A percentile compares a stretch with the other conserved stretches of the same genome.
Evolutionary conservation across 2,797 vertebrate species (phyloP).

Genomic region (Balearica regulorum): DNA sequence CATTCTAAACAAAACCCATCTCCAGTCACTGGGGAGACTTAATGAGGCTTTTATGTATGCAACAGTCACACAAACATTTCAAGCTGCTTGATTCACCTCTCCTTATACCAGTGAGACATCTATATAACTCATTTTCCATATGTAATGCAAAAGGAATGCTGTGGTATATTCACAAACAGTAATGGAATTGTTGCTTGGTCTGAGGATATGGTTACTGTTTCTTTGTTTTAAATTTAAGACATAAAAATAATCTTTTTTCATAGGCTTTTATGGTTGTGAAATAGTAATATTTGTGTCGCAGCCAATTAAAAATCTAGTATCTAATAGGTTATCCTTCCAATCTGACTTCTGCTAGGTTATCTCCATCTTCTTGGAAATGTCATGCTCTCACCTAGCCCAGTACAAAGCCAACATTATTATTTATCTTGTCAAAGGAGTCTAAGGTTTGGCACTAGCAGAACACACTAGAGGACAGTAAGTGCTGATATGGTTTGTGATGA

Average conservation of each 20-base stretch:
- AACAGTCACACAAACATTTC: background rate
- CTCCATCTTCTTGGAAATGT: background rate
- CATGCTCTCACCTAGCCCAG: background rate
- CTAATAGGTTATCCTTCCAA: background rate
- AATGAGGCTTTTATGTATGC: constrained; percentile 69
- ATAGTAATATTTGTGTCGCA: background rate
- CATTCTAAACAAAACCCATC: constrained; percentile 28
- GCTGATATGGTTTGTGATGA: background rate
- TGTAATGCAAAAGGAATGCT: background rate
- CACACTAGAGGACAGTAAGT: background rate
- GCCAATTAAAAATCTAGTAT: background rate
- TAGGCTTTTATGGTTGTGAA: background rate
- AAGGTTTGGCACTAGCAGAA: background rate
- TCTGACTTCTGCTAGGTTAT: background rate
- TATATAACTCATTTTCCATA: background rate
- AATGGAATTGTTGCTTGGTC: background rate
- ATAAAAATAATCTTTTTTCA: fast-evolving
- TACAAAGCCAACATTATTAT: background rate
- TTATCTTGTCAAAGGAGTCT: background rate
- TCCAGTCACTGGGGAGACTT: constrained; percentile 44
- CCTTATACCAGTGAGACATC: constrained; percentile 19
- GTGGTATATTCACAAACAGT: background rate
- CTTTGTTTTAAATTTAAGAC: background rate
- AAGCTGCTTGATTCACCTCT: constrained; percentile 41
- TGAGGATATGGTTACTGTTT: background rate